Percentiles rank a stretch among this genome's conserved stretches.
Evolutionary conservation across 2,113 vertebrate species (phyloP).

Genomic region (Vireo altiloquus): DNA sequence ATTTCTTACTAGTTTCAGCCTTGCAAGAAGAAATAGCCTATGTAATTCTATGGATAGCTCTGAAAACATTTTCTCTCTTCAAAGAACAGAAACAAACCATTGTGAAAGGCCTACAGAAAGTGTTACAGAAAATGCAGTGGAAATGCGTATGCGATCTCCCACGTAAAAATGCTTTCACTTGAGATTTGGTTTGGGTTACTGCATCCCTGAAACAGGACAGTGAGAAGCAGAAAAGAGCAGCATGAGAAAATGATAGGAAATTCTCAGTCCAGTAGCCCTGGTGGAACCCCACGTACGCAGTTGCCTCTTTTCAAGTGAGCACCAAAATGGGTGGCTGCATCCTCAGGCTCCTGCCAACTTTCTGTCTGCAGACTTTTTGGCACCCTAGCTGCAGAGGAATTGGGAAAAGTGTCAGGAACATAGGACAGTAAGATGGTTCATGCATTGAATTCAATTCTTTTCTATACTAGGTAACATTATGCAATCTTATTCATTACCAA

Average conservation of each 20-base stretch:
- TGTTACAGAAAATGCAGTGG: background rate
- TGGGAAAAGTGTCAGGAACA: conserved; percentile 16
- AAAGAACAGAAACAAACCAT: background rate
- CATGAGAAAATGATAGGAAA: background rate
- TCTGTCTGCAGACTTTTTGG: conserved; percentile 4
- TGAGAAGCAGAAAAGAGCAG: background rate
- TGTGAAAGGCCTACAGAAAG: background rate
- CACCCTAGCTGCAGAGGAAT: background rate
- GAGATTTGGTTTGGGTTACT: background rate
- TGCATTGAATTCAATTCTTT: background rate
- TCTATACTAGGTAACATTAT: background rate
- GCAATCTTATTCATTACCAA: background rate
- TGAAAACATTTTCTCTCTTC: background rate
- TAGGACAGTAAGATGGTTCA: background rate
- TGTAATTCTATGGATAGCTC: background rate
- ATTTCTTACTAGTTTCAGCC: background rate
- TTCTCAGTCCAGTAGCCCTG: background rate
- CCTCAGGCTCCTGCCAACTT: background rate
- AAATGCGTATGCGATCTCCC: background rate
- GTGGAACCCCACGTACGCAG: accelerated
- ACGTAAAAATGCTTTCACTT: background rate
- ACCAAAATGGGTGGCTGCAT: background rate
- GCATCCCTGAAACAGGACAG: background rate
- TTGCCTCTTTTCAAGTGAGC: background rate
- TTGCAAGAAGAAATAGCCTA: background rate